phyloP scores from a whole-genome alignment of 1,140 invertebrate species.

The Apolygus lucorum region DNA sequence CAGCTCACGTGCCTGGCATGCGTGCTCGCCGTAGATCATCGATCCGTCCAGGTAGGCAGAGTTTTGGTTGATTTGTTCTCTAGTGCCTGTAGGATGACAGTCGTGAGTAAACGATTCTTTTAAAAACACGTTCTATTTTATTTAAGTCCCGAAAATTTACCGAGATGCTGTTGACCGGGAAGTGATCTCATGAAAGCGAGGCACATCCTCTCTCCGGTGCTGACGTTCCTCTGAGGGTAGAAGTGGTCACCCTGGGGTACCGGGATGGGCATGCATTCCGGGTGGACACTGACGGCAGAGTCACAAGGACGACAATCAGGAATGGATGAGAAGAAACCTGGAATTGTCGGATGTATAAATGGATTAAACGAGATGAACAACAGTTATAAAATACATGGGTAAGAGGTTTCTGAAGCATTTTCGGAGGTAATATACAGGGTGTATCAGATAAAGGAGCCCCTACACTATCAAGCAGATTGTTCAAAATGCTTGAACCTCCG shows the following conservation, averaged over 20 bases:
- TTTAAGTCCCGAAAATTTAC: slow-evolving; percentile 46
- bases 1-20: slow-evolving; percentile 44
- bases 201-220: slow-evolving; percentile 39
- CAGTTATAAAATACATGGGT: too few relatives aligned
- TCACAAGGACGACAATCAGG: too few relatives aligned
- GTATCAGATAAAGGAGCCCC: not conserved
- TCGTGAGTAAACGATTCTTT: not conserved
- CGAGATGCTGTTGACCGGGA: slow-evolving; percentile 44
- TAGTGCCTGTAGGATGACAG: not conserved
- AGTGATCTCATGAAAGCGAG: slow-evolving; percentile 47
- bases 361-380: too few relatives aligned
- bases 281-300: too few relatives aligned
- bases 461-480: not conserved
- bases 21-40: slow-evolving; percentile 57
- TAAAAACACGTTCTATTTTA: slow-evolving; percentile 36
- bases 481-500: not conserved
- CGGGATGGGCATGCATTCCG: slow-evolving; percentile 52
- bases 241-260: slow-evolving; percentile 45
- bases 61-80: slow-evolving; percentile 54
- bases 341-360: too few relatives aligned
- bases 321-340: too few relatives aligned
- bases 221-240: too few relatives aligned
- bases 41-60: slow-evolving; percentile 63
- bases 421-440: too few relatives aligned
- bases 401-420: too few relatives aligned